Evolutionary conservation across 2,797 vertebrate genomes (phyloP).

Genomic region (Lepidocolaptes lacrymiger): DNA sequence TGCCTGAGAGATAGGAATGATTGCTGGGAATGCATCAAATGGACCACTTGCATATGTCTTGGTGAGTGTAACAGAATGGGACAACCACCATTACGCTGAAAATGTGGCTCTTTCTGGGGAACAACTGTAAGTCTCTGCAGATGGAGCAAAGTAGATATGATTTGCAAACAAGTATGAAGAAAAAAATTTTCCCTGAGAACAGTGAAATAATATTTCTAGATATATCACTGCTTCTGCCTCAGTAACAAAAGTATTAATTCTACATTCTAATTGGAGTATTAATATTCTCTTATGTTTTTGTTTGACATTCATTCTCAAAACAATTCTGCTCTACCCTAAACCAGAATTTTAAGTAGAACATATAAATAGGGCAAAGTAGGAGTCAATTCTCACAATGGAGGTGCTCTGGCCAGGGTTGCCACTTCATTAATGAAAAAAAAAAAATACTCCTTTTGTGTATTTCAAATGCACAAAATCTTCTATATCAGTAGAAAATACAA

Average conservation of each 20-base stretch:
- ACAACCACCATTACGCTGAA: neutral
- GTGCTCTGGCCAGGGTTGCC: neutral
- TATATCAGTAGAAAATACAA: neutral
- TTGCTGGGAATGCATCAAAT: neutral
- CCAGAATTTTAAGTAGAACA: neutral
- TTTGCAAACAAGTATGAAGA: neutral
- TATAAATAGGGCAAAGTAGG: neutral
- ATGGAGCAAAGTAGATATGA: neutral
- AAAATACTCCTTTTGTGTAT: neutral
- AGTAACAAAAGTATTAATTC: neutral
- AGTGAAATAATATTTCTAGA: neutral
- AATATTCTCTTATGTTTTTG: neutral
- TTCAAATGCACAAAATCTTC: neutral
- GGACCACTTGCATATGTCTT: too few species aligned
- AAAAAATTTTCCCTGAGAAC: neutral
- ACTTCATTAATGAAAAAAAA: neutral
- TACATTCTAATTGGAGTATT: neutral
- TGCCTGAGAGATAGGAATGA: neutral
- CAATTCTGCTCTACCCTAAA: neutral
- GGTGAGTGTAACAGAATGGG: neutral
- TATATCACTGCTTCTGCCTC: neutral
- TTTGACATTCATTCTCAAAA: neutral
- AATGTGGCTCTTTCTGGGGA: neutral
- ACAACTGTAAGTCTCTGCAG: neutral
- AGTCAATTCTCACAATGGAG: neutral